A percentile compares a stretch with the other conserved stretches of the same genome.
Evolutionary conservation across 2,797 vertebrate genomes (phyloP).

Genomic region (Clarias laeviceps): DNA sequence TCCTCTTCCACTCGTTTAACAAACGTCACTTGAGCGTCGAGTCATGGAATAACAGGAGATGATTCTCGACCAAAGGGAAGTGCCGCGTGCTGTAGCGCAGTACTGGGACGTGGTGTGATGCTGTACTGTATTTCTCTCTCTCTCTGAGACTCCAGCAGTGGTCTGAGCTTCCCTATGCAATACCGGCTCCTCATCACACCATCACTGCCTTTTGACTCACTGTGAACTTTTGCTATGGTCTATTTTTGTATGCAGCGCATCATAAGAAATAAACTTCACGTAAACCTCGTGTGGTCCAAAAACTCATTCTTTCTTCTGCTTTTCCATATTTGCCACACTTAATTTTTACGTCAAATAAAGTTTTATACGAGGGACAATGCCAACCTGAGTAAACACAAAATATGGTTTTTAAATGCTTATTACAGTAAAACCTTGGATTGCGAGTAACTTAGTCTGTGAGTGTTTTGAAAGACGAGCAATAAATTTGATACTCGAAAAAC

Average conservation of each 20-base stretch:
- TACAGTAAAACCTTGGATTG: too few species aligned
- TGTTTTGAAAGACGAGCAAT: too few species aligned
- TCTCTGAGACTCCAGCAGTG: not conserved
- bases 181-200: slow-evolving; percentile 52
- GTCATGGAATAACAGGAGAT: not conserved
- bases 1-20: not conserved
- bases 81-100: not conserved
- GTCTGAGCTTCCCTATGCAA: slow-evolving; percentile 47
- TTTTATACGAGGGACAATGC: too few species aligned
- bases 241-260: slow-evolving; percentile 85
- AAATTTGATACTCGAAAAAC: too few species aligned
- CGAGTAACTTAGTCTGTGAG: too few species aligned
- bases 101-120: not conserved
- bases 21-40: slow-evolving; percentile 1
- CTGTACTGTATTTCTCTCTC: not conserved
- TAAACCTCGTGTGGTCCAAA: not conserved
- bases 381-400: too few species aligned
- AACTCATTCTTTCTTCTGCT: too few species aligned
- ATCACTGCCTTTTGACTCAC: slow-evolving; percentile 83
- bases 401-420: too few species aligned
- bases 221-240: slow-evolving; percentile 82
- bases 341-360: too few species aligned
- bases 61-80: slow-evolving; percentile 1
- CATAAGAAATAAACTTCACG: slow-evolving; percentile 67
- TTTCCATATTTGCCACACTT: too few species aligned